Base-by-base conservation (phyloP, 1,140 invertebrate genomes). In the Hyles euphorbiae region DNA sequence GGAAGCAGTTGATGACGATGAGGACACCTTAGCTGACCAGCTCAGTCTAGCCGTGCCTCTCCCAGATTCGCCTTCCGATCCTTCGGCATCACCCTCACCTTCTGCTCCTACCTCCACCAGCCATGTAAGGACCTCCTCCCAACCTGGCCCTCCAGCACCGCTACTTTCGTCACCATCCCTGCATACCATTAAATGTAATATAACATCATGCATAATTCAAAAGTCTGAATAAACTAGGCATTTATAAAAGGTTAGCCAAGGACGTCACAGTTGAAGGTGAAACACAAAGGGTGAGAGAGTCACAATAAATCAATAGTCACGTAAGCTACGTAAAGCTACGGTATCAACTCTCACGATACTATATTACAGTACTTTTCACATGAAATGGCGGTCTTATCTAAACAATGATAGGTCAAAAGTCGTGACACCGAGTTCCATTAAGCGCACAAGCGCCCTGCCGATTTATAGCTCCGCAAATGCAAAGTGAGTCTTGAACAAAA, bases 111-210 rank as follows among this genome's bases (percentile, higher is more conserved):
- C 95, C 89, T 98, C 96, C 60, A 98, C 91, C 56, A 98, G 88
- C 96, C 96, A 98, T 3, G 95, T 95, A 76, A 98, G 94, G 51
- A 98, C 93, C 87, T 98, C 97, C 65, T 96, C 93, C 85, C 85
- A 88, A 0, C 82, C 85, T 7, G 85, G 81, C 7, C 96, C 76
- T 95, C 90, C 70, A 94, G 91, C 95, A 40, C 83, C 80, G 52
- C 67, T 74, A 34, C 50, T 76, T 51, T 87, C 83, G 66, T 86
- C 81, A 1, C 64, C 49, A 22, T 81, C 73, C 34, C 85, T 86
- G 63, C 51, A 61, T 43, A 66, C 8, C 53, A 44, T 40, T 11
- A 58, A 61, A 58, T 33, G 43, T 51, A 53, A 5, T 9, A 52
- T 10, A 52, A 52, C 32, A n/a, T 22, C 46, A 47, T 47, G 12